Conservation (phyloP, 2,888 invertebrate genomes). For the Pristionchus exspectatus region DNA sequence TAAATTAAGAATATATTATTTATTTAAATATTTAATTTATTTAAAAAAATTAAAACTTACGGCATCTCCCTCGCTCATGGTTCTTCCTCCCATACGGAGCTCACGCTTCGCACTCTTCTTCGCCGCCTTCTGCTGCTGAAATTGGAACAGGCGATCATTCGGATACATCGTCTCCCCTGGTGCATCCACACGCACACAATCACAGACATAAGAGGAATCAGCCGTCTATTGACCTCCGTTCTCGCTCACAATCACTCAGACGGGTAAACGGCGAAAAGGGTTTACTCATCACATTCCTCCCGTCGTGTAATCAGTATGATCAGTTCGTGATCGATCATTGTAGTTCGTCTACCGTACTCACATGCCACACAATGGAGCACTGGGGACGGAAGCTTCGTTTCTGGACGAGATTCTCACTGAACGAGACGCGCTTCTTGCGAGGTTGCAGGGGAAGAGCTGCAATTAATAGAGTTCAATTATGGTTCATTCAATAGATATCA, state of each 20-base stretch:
- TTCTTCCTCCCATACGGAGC: not conserved
- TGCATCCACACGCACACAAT: not conserved
- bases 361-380: conserved; percentile 41
- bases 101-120: conserved; percentile 11
- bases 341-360: not conserved
- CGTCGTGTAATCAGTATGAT: not conserved
- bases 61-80: conserved; percentile 27
- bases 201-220: not conserved
- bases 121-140: conserved; percentile 35
- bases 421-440: conserved; percentile 57
- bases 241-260: conserved; percentile 8
- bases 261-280: conserved; percentile 33
- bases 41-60: not conserved
- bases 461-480: not conserved
- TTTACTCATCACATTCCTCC: conserved; percentile 9
- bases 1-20: not conserved
- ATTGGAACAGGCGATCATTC: not conserved
- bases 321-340: not conserved
- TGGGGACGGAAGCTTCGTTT: conserved; percentile 37
- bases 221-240: not conserved
- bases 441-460: conserved; percentile 21
- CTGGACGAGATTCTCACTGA: conserved; percentile 55
- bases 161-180: not conserved
- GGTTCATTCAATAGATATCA: not conserved
- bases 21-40: not conserved